Base-by-base conservation (phyloP, 1,140 invertebrate species). In the silkworm (Bombyx mori) region DNA sequence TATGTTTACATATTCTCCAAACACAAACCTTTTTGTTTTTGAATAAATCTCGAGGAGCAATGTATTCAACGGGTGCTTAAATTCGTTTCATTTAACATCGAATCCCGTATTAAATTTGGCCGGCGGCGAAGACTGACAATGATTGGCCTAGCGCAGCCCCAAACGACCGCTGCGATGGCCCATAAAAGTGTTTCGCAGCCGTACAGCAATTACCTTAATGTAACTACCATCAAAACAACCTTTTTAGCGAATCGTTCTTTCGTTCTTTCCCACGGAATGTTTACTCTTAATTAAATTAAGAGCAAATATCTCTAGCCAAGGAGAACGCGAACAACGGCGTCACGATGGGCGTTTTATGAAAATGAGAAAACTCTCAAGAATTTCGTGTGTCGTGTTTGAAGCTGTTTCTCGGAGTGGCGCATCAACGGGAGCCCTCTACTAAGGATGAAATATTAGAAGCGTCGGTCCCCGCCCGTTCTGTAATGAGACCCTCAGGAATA, bases 401-500 rank as follows among this genome's bases (percentile, higher is more conserved):
- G 63, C 54, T 59, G 59, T 63, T 75, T 68, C 61, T 61, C 63
- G 42, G 56, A 68, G 63, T 69, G 58, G 52, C 55, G 59, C 69
- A 68, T 69, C 64, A 59, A 68, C 67, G 56, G 58, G 61, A 43
- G 49, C 68, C 60, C 64, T 12, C 66, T 66, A 68, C 67, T 80
- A 77, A 78, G 71, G 66, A 79, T 85, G 71, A 84, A 80, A 85
- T 85, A 85, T 87, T 75, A 68, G 66, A 74, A 76, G 73, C 77
- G 78, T 79, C 74, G 72, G 65, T 62, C 68, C 64, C 62, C 63
- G 69, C 65, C 71, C 69, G 61, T 65, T 69, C 63, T 63, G 74
- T 85, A 85, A 87, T 82, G 84, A 87, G 79, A 63, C 82, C 79
- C 82, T 66, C 58, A 78, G 82, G 84, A 80, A 77, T 82, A 85